Evolutionary conservation across 2,113 vertebrate genomes (phyloP), one percentile per base, ranked within the genome.

Genomic region (Malurus alboscapulatus): DNA sequence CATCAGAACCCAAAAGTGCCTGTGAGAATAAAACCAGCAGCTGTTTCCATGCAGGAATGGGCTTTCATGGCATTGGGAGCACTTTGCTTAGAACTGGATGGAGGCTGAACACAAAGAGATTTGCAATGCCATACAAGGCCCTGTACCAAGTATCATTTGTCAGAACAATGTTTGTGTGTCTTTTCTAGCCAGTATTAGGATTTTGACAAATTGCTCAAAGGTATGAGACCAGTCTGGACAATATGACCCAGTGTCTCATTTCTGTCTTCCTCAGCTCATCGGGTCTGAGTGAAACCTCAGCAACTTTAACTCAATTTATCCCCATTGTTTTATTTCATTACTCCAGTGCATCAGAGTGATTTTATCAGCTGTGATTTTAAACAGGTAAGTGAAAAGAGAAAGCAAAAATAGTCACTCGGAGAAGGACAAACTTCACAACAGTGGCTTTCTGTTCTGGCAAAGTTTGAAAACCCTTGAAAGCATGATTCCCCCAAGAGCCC

Each of bases 191-290:
- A 47, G 6, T 19, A 7, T n/a, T 16, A 61, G 27, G 21, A 69
- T 50, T 80, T 38, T 54, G 38, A 69, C 20, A 91, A 87, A n/a
- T 30, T 54, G 68, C 19, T 66, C 51, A 73, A 69, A 84, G 21
- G 27, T 40, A 24, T 2, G 32, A 61, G 36, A 34, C 29, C 16
- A 72, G 10, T 38, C 26, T 73, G 30, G 45, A 65, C 19, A 25
- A 2, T 0, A 2, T 47, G 47, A 87, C 32, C 15, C 3, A 11
- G 34, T 2, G 3, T 48, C 4, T 77, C 36, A 66, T 40, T 65
- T 84, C 50, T 69, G 10, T 26, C 32, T 76, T 72, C 36, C 34
- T 72, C 42, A 65, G 65, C 44, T 58, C 44, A 81, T 50, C 34
- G 54, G 47, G 17, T 27, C 19, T 45, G 30, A 62, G 20, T 26